A percentile compares a stretch with the other conserved stretches of the same genome.
These are phyloP conservation scores for Hermetia illucens DNA, from an alignment of 1,140 invertebrate species.

Conservation along the genomic window DNA sequence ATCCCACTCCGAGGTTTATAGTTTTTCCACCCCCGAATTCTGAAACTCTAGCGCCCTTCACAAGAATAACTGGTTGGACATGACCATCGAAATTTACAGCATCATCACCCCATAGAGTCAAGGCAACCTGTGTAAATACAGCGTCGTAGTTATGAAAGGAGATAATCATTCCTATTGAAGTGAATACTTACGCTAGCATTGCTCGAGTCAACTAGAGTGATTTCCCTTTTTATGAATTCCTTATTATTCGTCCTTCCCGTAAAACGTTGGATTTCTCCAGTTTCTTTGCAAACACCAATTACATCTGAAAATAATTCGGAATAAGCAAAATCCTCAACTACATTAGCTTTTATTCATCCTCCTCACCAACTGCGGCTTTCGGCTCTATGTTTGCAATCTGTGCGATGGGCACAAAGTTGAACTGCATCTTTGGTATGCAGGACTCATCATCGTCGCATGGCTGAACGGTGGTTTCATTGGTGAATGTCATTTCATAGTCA, in stretches of 20 bases:
- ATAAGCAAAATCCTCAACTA: not conserved
- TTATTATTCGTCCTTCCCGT: conserved; percentile 56
- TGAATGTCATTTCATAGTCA: conserved; percentile 93
- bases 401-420: conserved; percentile 66
- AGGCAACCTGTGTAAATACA: conserved; percentile 37
- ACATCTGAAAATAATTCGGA: conserved; percentile 50
- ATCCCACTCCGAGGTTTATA: conserved; percentile 32
- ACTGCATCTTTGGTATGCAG: conserved; percentile 64
- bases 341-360: not conserved
- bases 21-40: conserved; percentile 62
- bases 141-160: conserved; percentile 7
- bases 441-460: conserved; percentile 45
- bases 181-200: conserved; percentile 47
- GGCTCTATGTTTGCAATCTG: conserved; percentile 52
- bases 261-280: conserved; percentile 56
- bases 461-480: conserved; percentile 60
- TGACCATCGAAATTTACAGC: conserved; percentile 73
- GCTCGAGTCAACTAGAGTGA: conserved; percentile 76
- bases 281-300: conserved; percentile 73
- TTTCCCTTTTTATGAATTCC: conserved; percentile 80
- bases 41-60: conserved; percentile 60
- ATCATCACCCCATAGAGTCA: conserved; percentile 66
- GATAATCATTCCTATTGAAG: not conserved
- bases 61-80: conserved; percentile 62
- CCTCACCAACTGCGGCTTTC: conserved; percentile 56